These are phyloP conservation scores for Drosophila stalkeri DNA, from an alignment of 2,888 invertebrate genomes.

Conservation along the genomic window DNA sequence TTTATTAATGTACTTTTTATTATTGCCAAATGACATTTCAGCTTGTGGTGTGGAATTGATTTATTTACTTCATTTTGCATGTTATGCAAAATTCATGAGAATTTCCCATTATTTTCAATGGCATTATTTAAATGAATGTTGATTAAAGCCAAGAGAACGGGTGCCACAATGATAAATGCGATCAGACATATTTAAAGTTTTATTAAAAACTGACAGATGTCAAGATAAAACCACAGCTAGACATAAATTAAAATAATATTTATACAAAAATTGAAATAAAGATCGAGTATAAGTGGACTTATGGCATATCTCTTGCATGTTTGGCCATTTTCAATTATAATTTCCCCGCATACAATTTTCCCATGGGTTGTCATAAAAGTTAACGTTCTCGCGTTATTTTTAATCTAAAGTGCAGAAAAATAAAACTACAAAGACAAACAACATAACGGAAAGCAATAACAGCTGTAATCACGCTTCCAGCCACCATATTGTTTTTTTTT, in stretches of 20 bases:
- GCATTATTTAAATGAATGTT: conserved; percentile 43
- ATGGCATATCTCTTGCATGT: background rate
- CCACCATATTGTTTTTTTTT: conserved; percentile 42
- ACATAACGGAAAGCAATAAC: conserved; percentile 50
- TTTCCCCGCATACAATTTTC: background rate
- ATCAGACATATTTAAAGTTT: conserved; percentile 23
- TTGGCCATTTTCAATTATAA: background rate
- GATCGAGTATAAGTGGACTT: too few relatives aligned
- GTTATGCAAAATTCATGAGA: conserved; percentile 35
- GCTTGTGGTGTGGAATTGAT: conserved; percentile 56
- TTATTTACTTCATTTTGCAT: conserved; percentile 42
- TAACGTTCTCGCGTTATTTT: conserved; percentile 41
- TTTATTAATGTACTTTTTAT: conserved; percentile 43
- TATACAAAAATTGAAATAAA: too few relatives aligned
- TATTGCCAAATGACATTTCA: conserved; percentile 56
- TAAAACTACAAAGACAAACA: conserved; percentile 26
- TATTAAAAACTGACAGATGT: conserved; percentile 32
- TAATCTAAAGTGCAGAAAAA: conserved; percentile 47
- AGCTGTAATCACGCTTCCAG: conserved; percentile 59
- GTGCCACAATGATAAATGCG: conserved; percentile 26
- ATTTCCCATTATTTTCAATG: conserved; percentile 30
- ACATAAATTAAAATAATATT: conserved; percentile 14
- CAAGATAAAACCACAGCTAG: conserved; percentile 21
- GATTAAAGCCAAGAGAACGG: conserved; percentile 22
- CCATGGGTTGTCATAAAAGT: conserved; percentile 26